Base-by-base conservation (phyloP, 1,140 invertebrate genomes). In the Drosophila oshimai region DNA sequence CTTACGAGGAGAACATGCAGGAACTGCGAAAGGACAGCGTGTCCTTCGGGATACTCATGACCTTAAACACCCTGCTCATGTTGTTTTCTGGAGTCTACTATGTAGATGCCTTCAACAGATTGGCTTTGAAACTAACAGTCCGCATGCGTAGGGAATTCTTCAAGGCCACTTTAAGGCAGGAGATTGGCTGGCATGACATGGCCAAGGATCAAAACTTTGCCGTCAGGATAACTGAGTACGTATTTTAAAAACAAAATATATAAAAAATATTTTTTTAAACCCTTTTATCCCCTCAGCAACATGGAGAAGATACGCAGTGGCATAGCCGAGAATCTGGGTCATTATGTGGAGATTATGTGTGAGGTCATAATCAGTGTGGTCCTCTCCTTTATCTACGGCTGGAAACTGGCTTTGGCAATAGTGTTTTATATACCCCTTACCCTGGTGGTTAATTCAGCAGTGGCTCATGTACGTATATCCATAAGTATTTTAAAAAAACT, bases 151-250 rank as follows among this genome's bases (percentile, higher is more conserved):
- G 93, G 64, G 91, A 93, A 71, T 96, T 96, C 73, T 92, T 97
- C 9, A 92, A 93, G 45, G 93, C 95, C 3, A 94, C 97, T 0
- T 90, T 98, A 6, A 93, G 95, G 41, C 97, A 98, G 89, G 96
- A 98, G 81, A 96, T 98, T 75, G 93, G 94, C 2, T 98, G 97
- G 96, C 98, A 97, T 91, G 97, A 98, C 89, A 95, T 94, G 4
- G 65, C 87, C 70, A 95, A 96, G 46, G 95, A 95, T 36, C 96
- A 96, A 74, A 97, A 98, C 91, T 96, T 98, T 86, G 96, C 97
- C 13, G 95, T 95, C 17, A 93, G 95, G 77, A 94, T 98, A 26
- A 95, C 96, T 15, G 96, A 98, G 97, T 98, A 1, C 17, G 53
- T 53, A 2, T 6, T n/a, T 0, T 15, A 0, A 6, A 4, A 78